A percentile compares a stretch with the other conserved stretches of the same genome.
These are phyloP conservation scores for Tiliacea citrago DNA, from an alignment of 2,888 invertebrate genomes.

Conservation along the genomic window DNA sequence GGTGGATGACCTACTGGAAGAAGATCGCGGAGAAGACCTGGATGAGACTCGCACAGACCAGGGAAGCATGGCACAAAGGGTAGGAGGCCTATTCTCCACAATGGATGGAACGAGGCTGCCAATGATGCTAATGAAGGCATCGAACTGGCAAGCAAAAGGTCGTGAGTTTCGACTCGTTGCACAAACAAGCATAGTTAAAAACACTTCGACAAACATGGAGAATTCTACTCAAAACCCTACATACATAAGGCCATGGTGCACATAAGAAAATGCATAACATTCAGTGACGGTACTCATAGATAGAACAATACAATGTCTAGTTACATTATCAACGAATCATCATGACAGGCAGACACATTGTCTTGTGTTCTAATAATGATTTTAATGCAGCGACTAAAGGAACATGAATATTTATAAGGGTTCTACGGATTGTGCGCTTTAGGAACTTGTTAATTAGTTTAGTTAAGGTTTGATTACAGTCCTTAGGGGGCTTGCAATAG, in stretches of 20 bases:
- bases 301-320: constrained; percentile 34
- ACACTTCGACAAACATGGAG: neutral
- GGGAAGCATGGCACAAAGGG: too few relatives aligned
- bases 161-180: neutral
- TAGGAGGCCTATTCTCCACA: neutral
- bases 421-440: neutral
- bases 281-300: constrained; percentile 12
- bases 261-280: neutral
- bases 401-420: neutral
- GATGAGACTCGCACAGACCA: neutral
- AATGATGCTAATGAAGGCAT: neutral
- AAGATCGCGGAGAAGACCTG: neutral
- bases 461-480: neutral
- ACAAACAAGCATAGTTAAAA: neutral
- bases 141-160: neutral
- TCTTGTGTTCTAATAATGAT: constrained; percentile 3
- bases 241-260: neutral
- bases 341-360: constrained; percentile 19
- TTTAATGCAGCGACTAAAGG: neutral
- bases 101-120: neutral
- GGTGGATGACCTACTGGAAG: neutral
- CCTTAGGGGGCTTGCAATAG: too few relatives aligned
- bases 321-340: constrained; percentile 26
- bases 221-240: neutral
- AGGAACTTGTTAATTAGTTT: neutral